Base-by-base conservation (phyloP, 2,113 vertebrate genomes). In the Campylomormyrus numenius region DNA sequence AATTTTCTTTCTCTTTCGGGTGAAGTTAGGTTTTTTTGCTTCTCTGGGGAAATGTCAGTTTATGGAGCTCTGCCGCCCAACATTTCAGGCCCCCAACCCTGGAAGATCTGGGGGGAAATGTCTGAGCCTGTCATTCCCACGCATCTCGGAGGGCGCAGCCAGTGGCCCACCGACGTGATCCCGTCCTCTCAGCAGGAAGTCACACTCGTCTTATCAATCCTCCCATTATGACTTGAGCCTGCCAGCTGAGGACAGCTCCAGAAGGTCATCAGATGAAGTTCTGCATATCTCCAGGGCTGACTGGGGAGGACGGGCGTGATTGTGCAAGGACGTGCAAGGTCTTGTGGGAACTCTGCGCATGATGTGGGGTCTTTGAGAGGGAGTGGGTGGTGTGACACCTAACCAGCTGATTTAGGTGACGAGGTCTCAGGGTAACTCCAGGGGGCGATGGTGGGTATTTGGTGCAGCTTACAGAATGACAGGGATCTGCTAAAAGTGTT, bases 201-300 rank as follows among this genome's bases (percentile, higher is more conserved):
- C 70, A 77, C 91, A 91, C 89, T 91, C 88, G 66, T 58, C 92
- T 92, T 92, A 95, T 96, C 95, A 95, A 95, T 96, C 93, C 94
- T 74, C 92, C 93, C 94, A 94, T 96, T 96, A 95, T 96, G 92
- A 94, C 89, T 35, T 87, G 91, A 24, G 91, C 89, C 90, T 83
- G 92, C 94, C 92, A 93, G 93, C 92, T 91, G 89, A 94, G 91
- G 92, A 92, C 89, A 87, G 83, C 90, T 93, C 91, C 91, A 94
- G 92, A 95, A 95, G 95, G 95, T 95, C 95, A 96, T 95, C 95
- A 94, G 95, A 95, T 94, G 93, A 93, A 94, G 92, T 93, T 91
- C 92, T 93, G 91, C 85, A 92, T 91, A 93, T 91, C 90, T 89
- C 91, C 85, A 48, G 89, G 46, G 62, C 62, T 42, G 88, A 53